Conservation (phyloP, 2,888 invertebrate genomes). For the Mactromeris polynyma region DNA sequence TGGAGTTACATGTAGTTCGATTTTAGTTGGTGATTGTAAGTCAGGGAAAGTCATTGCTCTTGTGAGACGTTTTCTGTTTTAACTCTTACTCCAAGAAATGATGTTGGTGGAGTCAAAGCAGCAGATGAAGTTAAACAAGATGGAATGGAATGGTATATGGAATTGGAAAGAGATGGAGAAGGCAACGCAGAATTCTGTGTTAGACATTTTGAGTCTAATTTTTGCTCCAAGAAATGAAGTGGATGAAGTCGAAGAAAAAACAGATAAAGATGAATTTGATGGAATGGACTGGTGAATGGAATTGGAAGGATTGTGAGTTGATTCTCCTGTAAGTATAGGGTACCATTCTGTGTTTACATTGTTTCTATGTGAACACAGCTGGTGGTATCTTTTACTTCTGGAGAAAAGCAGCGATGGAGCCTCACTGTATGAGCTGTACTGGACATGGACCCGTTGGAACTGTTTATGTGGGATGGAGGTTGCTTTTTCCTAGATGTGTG, state of each 20-base stretch:
- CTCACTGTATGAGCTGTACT: not conserved
- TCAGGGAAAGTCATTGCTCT: too few species aligned
- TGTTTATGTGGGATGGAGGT: not conserved
- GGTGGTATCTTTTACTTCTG: slow-evolving; percentile 86
- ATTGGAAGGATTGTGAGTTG: not conserved
- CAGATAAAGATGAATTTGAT: not conserved
- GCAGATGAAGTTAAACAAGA: too few species aligned
- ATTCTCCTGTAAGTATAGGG: slow-evolving; percentile 89
- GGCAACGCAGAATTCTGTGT: not conserved
- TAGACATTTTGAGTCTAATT: not conserved
- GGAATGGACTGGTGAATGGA: not conserved
- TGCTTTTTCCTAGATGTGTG: not conserved
- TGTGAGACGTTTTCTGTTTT: too few species aligned
- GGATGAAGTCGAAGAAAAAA: not conserved
- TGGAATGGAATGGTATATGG: too few species aligned
- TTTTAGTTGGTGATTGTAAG: not conserved
- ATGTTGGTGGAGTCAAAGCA: too few species aligned
- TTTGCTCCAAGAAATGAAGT: not conserved
- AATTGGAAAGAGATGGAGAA: too few species aligned
- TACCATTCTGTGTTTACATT: slow-evolving; percentile 99
- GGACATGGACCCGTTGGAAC: not conserved
- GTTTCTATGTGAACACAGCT: slow-evolving; percentile 86
- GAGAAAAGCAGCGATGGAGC: slow-evolving; percentile 43
- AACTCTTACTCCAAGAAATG: too few species aligned
- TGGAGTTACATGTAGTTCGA: not conserved